phyloP scores from a whole-genome alignment of 2,113 vertebrate species.

The Ailuropoda melanoleuca region DNA sequence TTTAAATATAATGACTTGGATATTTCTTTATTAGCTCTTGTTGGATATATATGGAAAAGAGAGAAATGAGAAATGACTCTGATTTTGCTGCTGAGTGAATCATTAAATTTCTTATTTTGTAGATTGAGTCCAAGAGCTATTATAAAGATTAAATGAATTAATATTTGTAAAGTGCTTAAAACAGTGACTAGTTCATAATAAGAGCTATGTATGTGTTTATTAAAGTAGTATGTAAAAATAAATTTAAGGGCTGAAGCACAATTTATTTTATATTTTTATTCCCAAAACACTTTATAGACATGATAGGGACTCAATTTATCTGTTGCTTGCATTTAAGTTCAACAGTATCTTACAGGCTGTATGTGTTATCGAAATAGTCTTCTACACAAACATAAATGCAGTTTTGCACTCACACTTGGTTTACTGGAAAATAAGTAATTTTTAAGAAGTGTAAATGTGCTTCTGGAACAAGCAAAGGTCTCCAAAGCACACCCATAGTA shows the following conservation, averaged over 20 bases:
- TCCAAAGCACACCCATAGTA: background rate
- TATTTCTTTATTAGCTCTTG: slow-evolving; percentile 33
- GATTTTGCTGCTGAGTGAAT: slow-evolving; percentile 20
- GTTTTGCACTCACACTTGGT: slow-evolving; percentile 14
- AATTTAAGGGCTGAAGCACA: background rate
- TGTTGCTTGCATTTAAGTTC: slow-evolving; percentile 10
- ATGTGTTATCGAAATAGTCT: background rate
- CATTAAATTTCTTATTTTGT: slow-evolving; percentile 5
- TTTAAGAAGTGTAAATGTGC: background rate
- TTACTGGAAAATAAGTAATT: slow-evolving; percentile 21
- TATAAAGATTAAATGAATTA: slow-evolving; percentile 38
- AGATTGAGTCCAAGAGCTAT: slow-evolving; percentile 27
- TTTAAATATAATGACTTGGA: slow-evolving; percentile 9
- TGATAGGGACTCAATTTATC: background rate
- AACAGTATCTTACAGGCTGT: background rate
- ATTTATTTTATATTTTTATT: slow-evolving; percentile 54
- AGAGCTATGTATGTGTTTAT: background rate
- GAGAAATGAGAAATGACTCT: slow-evolving; percentile 29
- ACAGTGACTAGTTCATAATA: background rate
- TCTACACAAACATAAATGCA: background rate
- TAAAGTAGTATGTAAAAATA: slow-evolving; percentile 35
- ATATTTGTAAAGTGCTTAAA: slow-evolving; percentile 40
- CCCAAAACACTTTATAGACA: slow-evolving; percentile 14
- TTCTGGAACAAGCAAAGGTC: background rate
- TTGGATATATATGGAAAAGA: slow-evolving; percentile 18